Conservation (phyloP, 1,140 invertebrate genomes). For the Drosophila carrolli region DNA sequence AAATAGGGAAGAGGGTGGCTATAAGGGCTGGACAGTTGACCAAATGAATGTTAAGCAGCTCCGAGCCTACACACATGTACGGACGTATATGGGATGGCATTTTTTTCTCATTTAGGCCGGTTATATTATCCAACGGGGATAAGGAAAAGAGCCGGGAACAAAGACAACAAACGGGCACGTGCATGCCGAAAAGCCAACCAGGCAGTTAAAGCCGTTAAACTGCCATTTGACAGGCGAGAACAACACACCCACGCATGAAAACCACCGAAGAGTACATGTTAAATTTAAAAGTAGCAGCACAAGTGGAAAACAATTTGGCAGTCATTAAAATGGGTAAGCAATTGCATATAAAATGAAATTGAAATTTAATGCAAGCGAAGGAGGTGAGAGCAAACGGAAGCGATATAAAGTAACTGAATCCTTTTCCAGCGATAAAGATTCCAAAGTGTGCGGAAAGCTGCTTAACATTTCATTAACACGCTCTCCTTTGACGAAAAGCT, state of each 20-base stretch:
- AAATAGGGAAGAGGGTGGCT: neutral
- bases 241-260: conserved; percentile 11
- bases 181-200: conserved; percentile 34
- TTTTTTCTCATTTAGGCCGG: conserved; percentile 40
- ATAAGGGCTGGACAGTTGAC: conserved; percentile 47
- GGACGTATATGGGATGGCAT: conserved; percentile 6
- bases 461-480: conserved; percentile 37
- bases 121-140: conserved; percentile 45
- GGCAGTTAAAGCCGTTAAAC: conserved; percentile 59
- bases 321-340: conserved; percentile 58
- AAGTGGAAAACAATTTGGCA: conserved; percentile 54
- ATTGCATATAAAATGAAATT: conserved; percentile 56
- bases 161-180: conserved; percentile 55
- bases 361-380: conserved; percentile 27
- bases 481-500: neutral
- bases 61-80: conserved; percentile 29
- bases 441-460: conserved; percentile 6
- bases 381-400: neutral
- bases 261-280: conserved; percentile 31
- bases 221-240: conserved; percentile 67
- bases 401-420: conserved; percentile 27
- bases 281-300: conserved; percentile 39
- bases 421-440: conserved; percentile 19
- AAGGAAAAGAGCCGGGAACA: conserved; percentile 14
- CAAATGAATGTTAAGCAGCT: conserved; percentile 78